Conservation (phyloP, 2,113 vertebrate species). For the Mastomys coucha region DNA sequence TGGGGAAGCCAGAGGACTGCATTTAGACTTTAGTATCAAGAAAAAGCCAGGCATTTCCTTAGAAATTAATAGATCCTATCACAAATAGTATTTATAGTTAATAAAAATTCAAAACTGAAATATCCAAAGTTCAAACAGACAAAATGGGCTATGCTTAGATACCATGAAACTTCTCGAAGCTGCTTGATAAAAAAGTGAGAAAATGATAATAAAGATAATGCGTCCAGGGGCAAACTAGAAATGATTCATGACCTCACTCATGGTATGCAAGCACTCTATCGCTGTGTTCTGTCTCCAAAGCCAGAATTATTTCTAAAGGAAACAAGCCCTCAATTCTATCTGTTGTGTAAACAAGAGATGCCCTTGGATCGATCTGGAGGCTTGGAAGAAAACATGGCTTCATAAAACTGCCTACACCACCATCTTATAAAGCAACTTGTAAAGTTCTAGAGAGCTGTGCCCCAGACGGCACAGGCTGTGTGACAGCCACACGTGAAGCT, state of each 20-base stretch:
- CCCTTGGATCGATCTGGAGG: not conserved
- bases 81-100: not conserved
- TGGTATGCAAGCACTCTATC: not conserved
- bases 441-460: slow-evolving; percentile 15
- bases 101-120: slow-evolving; percentile 37
- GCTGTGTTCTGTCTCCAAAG: not conserved
- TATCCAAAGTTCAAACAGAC: not conserved
- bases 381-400: not conserved
- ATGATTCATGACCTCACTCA: not conserved
- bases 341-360: not conserved
- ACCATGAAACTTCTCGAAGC: not conserved
- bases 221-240: not conserved
- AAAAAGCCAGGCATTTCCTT: not conserved
- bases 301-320: not conserved
- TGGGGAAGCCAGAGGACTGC: not conserved
- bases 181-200: not conserved
- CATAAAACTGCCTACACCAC: not conserved
- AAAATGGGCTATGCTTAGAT: not conserved
- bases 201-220: not conserved
- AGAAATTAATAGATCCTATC: not conserved
- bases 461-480: not conserved
- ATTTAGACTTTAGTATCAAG: slow-evolving; percentile 17
- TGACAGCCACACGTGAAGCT: slow-evolving; percentile 21
- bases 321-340: not conserved
- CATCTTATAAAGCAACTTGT: not conserved